These are phyloP conservation scores for Eupelmus urozonus DNA, from an alignment of 2,888 invertebrate genomes.

Conservation along the genomic window DNA sequence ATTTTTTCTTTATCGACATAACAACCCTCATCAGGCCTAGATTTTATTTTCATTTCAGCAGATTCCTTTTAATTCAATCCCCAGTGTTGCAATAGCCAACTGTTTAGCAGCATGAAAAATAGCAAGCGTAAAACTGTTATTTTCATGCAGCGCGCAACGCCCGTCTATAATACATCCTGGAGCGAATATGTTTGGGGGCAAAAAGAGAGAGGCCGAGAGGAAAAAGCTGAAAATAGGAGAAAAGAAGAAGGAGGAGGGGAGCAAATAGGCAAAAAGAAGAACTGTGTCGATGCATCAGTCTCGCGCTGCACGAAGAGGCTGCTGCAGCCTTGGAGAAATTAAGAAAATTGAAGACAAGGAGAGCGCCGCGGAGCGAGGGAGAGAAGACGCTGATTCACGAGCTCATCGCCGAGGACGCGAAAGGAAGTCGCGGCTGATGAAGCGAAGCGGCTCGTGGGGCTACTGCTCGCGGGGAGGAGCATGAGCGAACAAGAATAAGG, in stretches of 20 bases:
- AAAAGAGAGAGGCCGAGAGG: background rate
- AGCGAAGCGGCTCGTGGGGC: slow-evolving; percentile 52
- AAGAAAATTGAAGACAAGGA: slow-evolving; percentile 53
- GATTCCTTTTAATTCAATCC: no score
- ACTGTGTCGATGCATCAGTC: background rate
- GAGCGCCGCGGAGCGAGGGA: slow-evolving; percentile 19
- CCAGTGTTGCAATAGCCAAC: no score
- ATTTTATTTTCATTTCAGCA: no score
- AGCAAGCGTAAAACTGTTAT: no score
- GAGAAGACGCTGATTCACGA: slow-evolving; percentile 52
- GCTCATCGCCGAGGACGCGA: slow-evolving; percentile 32
- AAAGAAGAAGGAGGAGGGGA: slow-evolving; percentile 6
- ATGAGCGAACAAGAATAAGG: slow-evolving; percentile 36
- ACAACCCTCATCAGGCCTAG: no score
- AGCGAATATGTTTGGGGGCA: background rate
- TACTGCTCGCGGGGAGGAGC: slow-evolving; percentile 17
- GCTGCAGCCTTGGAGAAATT: slow-evolving; percentile 52
- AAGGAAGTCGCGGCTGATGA: slow-evolving; percentile 57
- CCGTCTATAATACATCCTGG: no score
- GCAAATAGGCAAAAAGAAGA: slow-evolving; percentile 41
- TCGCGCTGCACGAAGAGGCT: slow-evolving; percentile 50
- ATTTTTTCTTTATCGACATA: no score
- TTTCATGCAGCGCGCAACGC: no score
- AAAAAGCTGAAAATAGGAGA: background rate
- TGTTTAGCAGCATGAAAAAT: no score